phyloP scores from a whole-genome alignment of 53 echinoderm and acorn worm genomes.

The Hippasteria phrygiana region DNA sequence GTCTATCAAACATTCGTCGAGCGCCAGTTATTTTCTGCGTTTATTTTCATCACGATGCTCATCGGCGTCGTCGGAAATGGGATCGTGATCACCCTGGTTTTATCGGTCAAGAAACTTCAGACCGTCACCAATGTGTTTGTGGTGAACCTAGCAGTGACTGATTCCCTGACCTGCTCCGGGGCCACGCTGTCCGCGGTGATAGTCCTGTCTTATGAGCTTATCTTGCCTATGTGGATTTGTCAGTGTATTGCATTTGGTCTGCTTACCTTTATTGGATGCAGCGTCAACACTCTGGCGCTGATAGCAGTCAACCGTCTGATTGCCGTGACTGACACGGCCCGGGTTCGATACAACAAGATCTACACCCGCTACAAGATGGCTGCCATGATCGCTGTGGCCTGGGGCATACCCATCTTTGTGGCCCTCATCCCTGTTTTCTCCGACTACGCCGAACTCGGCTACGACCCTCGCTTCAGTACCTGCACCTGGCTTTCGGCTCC shows the following conservation, averaged over 20 bases:
- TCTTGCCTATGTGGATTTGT: conserved; percentile 24
- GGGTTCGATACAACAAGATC: not conserved
- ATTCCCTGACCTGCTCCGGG: not conserved
- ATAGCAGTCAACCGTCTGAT: conserved; percentile 42
- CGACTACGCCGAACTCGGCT: conserved; percentile 2
- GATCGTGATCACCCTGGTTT: conserved; percentile 10
- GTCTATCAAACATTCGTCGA: not conserved
- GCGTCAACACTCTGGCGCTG: conserved; percentile 32
- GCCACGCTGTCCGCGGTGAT: not conserved
- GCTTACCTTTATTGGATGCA: conserved; percentile 24
- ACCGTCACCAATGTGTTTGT: conserved; percentile 28
- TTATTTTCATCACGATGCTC: not conserved
- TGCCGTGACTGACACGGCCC: not conserved
- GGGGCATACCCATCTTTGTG: not conserved
- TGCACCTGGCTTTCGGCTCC: not conserved
- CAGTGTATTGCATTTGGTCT: not conserved
- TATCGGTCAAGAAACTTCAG: conserved; percentile 37
- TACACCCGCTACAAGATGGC: not conserved
- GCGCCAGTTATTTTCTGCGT: not conserved
- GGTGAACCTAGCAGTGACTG: conserved; percentile 54
- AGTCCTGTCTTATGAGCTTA: not conserved
- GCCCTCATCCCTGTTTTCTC: conserved; percentile 18
- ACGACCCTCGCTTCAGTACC: not conserved
- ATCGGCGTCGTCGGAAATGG: conserved; percentile 23
- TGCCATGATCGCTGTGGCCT: not conserved